A percentile compares a stretch with the other conserved stretches of the same genome.
phyloP scores from a whole-genome alignment of 2,113 vertebrate genomes.

The Myocastor coypus region DNA sequence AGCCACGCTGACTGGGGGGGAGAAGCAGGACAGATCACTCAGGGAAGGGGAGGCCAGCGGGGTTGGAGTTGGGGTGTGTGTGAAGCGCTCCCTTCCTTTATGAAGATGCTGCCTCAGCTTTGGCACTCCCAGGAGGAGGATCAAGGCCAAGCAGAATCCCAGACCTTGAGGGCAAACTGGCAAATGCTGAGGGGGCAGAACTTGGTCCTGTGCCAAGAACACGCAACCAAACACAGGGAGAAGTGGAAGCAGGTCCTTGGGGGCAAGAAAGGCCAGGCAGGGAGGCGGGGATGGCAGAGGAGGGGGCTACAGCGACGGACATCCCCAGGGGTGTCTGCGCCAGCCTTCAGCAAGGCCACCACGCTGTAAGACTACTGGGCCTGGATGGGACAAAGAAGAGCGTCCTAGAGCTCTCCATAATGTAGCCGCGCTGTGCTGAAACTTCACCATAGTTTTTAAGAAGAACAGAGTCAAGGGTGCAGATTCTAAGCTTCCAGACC shows the following conservation, averaged over 20 bases:
- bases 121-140: too few relatives aligned
- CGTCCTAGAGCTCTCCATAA: too few relatives aligned
- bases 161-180: background rate
- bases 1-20: background rate
- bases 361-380: background rate
- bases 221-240: background rate
- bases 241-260: background rate
- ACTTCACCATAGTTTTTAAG: background rate
- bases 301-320: background rate
- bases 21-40: background rate
- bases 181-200: background rate
- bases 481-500: background rate
- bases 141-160: background rate
- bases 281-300: background rate
- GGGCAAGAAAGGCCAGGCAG: background rate
- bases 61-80: background rate
- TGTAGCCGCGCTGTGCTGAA: background rate
- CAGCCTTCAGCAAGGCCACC: accelerated
- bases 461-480: background rate
- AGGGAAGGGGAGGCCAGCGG: background rate
- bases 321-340: background rate
- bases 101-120: background rate
- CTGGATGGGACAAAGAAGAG: accelerated
- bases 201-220: background rate
- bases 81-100: background rate